Conservation (phyloP, 2,888 invertebrate species). For the Rhorus exstirpatorius region DNA sequence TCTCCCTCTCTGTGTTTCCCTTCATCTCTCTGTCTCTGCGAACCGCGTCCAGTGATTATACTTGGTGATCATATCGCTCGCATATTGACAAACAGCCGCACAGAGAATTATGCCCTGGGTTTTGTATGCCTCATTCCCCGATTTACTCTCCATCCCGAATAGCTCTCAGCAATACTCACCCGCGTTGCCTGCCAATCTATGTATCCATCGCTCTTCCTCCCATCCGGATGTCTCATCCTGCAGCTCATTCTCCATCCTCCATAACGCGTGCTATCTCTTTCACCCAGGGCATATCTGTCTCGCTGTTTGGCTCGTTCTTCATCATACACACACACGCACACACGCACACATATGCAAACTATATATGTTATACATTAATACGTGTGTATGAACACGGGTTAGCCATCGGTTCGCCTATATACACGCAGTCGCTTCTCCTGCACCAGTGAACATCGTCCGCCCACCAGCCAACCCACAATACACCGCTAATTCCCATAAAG, state of each 20-base stretch:
- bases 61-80: constrained; percentile 84
- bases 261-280: constrained; percentile 44
- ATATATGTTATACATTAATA: neutral
- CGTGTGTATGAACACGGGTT: constrained; percentile 9
- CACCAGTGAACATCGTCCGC: constrained; percentile 80
- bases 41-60: constrained; percentile 81
- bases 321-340: constrained; percentile 5
- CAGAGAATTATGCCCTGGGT: constrained; percentile 78
- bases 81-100: constrained; percentile 84
- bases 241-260: constrained; percentile 31
- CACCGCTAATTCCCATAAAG: constrained; percentile 85
- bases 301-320: constrained; percentile 44
- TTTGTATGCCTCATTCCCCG: constrained; percentile 66
- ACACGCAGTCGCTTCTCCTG: constrained; percentile 78
- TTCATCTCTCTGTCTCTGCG: constrained; percentile 58
- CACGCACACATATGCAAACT: constrained; percentile 1
- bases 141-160: constrained; percentile 48
- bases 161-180: too few species aligned
- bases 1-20: constrained; percentile 45
- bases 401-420: constrained; percentile 68
- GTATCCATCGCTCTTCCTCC: constrained; percentile 18
- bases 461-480: constrained; percentile 84
- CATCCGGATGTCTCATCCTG: constrained; percentile 1
- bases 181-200: constrained; percentile 27
- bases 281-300: constrained; percentile 45